Evolutionary conservation across 2,888 invertebrate genomes (phyloP).

Genomic region (Diarsia rubi): DNA sequence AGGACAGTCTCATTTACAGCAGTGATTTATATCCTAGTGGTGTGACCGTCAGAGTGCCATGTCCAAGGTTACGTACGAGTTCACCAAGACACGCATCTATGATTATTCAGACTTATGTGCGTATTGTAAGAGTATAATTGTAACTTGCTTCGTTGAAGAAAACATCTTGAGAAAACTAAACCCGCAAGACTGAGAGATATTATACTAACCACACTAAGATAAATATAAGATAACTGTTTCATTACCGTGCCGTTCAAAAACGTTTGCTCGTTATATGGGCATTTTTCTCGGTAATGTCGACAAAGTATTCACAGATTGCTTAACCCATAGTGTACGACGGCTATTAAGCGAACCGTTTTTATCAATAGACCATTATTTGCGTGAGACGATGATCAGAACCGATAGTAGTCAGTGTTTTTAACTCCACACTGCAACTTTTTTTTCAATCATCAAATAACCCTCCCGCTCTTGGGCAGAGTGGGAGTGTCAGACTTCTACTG

Average conservation of each 20-base stretch:
- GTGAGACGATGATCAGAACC: slow-evolving; percentile 52
- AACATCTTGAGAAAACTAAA: no score
- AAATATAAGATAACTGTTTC: not conserved
- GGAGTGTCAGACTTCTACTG: no score
- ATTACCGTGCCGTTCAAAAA: not conserved
- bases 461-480: no score
- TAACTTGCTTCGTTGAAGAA: no score
- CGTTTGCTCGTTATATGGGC: not conserved
- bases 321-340: slow-evolving; percentile 30
- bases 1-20: not conserved
- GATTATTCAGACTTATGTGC: not conserved
- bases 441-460: no score
- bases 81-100: not conserved
- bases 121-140: not conserved
- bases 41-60: not conserved
- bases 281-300: not conserved
- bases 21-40: not conserved
- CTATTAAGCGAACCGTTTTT: slow-evolving; percentile 47
- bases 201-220: not conserved
- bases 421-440: no score
- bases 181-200: no score
- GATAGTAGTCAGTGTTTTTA: slow-evolving; percentile 31
- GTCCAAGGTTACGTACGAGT: not conserved
- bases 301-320: slow-evolving; percentile 34
- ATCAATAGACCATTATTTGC: slow-evolving; percentile 61